Conservation (phyloP, 2,797 vertebrate species). For the Monodelphis domestica region DNA sequence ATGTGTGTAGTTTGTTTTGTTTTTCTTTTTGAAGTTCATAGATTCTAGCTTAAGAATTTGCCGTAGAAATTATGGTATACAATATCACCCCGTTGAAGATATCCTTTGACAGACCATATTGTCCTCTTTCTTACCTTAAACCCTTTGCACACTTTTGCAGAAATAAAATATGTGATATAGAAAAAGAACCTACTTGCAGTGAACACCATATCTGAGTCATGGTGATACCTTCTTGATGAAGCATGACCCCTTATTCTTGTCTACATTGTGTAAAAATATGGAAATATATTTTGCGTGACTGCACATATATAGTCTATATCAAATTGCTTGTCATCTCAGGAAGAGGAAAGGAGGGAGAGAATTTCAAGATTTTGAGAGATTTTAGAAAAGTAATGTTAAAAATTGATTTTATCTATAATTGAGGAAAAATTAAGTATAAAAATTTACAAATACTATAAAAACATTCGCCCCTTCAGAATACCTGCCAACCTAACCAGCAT, state of each 20-base stretch:
- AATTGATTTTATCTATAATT: background rate
- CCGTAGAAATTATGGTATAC: background rate
- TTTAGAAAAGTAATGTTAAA: background rate
- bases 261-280: background rate
- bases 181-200: background rate
- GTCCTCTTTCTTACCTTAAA: background rate
- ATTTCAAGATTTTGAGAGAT: background rate
- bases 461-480: background rate
- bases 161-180: background rate
- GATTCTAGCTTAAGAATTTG: too few species aligned
- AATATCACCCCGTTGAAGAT: background rate
- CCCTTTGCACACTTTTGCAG: background rate
- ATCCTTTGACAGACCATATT: background rate
- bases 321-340: background rate
- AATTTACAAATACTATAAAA: background rate
- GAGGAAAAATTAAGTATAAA: background rate
- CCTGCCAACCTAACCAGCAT: background rate
- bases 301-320: background rate
- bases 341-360: background rate
- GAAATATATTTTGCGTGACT: background rate
- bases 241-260: background rate
- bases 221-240: background rate
- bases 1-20: too few species aligned
- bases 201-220: background rate
- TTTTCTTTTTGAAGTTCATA: too few species aligned